A percentile compares a stretch with the other conserved stretches of the same genome.
Evolutionary conservation across 2,888 invertebrate genomes (phyloP).

Genomic region (Tetragonisca angustula): DNA sequence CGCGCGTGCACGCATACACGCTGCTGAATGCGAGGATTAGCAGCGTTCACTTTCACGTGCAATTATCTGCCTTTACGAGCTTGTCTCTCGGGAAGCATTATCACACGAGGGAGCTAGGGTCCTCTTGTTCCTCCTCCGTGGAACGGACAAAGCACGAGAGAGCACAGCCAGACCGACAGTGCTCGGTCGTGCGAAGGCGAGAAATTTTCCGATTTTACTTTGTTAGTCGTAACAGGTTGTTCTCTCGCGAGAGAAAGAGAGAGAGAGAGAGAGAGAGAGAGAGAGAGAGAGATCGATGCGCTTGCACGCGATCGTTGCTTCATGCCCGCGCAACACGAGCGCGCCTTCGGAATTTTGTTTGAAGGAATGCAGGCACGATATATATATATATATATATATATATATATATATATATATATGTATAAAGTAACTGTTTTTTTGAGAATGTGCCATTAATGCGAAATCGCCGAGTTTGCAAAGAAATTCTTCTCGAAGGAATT

Average conservation of each 20-base stretch:
- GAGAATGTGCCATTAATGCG: background rate
- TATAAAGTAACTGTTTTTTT: background rate
- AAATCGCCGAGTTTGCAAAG: background rate
- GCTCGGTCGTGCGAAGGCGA: constrained; percentile 9
- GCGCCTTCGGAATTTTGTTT: constrained; percentile 37
- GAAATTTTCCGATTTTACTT: constrained; percentile 59
- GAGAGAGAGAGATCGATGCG: constrained; percentile 53
- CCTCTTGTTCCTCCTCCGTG: background rate
- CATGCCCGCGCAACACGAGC: constrained; percentile 32
- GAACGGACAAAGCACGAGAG: constrained; percentile 13
- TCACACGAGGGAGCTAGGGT: constrained; percentile 29
- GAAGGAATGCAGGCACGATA: constrained; percentile 3
- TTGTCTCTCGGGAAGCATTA: constrained; percentile 63
- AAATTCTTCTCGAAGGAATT: background rate
- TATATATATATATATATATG: background rate
- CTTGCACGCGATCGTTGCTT: constrained; percentile 54
- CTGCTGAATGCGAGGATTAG: constrained; percentile 44
- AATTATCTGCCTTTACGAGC: constrained; percentile 69
- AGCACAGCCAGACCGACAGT: background rate
- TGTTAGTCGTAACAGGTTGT: constrained; percentile 56
- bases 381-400: background rate
- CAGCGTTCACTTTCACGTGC: constrained; percentile 67
- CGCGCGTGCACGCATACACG: constrained; percentile 1
- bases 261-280: no score
- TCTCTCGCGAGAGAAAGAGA: constrained; percentile 51